Conservation (phyloP, 2,113 vertebrate species). For the Dascyllus trimaculatus region DNA sequence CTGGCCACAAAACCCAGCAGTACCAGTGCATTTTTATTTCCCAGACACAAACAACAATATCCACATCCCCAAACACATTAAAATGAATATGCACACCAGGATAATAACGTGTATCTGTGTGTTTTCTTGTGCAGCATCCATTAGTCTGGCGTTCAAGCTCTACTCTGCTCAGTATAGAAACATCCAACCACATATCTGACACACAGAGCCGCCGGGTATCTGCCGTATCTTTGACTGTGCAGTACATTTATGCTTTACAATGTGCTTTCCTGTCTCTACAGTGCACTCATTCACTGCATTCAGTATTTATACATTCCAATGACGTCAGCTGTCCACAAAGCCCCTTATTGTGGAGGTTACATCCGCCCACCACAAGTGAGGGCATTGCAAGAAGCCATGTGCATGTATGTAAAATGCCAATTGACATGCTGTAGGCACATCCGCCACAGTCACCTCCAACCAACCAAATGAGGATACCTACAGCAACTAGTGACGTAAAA, state of each 20-base stretch:
- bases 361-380: conserved; percentile 43
- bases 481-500: too few species aligned
- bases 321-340: conserved; percentile 71
- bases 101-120: conserved; percentile 1
- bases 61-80: conserved; percentile 18
- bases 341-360: conserved; percentile 56
- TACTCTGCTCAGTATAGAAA: conserved; percentile 25
- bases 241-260: conserved; percentile 19
- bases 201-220: conserved; percentile 25
- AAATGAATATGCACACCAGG: background rate
- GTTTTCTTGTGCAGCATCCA: conserved; percentile 3
- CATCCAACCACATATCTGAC: conserved; percentile 19
- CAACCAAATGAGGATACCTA: background rate
- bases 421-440: background rate
- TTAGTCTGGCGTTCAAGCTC: conserved; percentile 6
- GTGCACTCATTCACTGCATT: conserved; percentile 46
- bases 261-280: conserved; percentile 11
- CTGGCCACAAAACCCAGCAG: conserved; percentile 21
- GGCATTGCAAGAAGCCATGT: conserved; percentile 10
- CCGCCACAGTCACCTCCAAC: background rate
- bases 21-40: conserved; percentile 33
- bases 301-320: conserved; percentile 64
- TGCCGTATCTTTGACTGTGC: conserved; percentile 43
- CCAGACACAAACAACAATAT: conserved; percentile 9
- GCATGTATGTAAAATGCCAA: conserved; percentile 20